A percentile compares a stretch with the other conserved stretches of the same genome.
phyloP scores from a whole-genome alignment of 1,140 invertebrate genomes.

The Atopsyche davidsoni region DNA sequence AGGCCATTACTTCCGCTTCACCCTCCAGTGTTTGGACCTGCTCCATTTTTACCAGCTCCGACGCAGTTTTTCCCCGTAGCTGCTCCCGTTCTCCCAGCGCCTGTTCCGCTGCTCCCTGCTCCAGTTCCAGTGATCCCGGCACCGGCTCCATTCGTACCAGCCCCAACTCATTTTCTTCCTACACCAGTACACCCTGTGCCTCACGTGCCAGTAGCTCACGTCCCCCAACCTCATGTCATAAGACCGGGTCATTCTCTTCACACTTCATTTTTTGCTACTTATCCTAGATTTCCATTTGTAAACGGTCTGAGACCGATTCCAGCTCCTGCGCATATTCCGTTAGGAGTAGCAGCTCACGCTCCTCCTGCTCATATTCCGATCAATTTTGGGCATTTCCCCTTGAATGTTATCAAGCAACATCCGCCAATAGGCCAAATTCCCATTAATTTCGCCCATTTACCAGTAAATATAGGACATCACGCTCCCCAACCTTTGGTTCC shows the following conservation, averaged over 20 bases:
- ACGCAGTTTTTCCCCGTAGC: slow-evolving; percentile 33
- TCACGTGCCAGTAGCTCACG: slow-evolving; percentile 27
- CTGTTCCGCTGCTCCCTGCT: slow-evolving; percentile 9
- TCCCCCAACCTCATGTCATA: slow-evolving; percentile 36
- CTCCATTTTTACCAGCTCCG: slow-evolving; percentile 30
- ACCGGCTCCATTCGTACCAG: neutral
- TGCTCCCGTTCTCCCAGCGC: slow-evolving; percentile 18
- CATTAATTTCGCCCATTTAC: slow-evolving; percentile 15
- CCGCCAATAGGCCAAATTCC: slow-evolving; percentile 14
- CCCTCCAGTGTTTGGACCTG: slow-evolving; percentile 29
- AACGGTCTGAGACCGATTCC: slow-evolving; percentile 32
- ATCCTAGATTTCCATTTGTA: slow-evolving; percentile 40
- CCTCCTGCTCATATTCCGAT: slow-evolving; percentile 10
- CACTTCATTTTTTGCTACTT: slow-evolving; percentile 42
- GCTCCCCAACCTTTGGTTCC: too few species aligned
- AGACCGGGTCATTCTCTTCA: slow-evolving; percentile 43
- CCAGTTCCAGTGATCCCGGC: slow-evolving; percentile 13
- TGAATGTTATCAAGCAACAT: slow-evolving; percentile 11
- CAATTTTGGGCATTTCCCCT: slow-evolving; percentile 2
- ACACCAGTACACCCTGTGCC: slow-evolving; percentile 28
- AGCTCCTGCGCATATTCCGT: slow-evolving; percentile 18
- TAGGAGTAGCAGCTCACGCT: neutral
- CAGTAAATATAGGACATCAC: neutral
- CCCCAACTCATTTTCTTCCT: neutral
- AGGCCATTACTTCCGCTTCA: slow-evolving; percentile 31